These are phyloP conservation scores for Heliconius hewitsoni DNA, from an alignment of 1,140 invertebrate species.

Conservation along the genomic window DNA sequence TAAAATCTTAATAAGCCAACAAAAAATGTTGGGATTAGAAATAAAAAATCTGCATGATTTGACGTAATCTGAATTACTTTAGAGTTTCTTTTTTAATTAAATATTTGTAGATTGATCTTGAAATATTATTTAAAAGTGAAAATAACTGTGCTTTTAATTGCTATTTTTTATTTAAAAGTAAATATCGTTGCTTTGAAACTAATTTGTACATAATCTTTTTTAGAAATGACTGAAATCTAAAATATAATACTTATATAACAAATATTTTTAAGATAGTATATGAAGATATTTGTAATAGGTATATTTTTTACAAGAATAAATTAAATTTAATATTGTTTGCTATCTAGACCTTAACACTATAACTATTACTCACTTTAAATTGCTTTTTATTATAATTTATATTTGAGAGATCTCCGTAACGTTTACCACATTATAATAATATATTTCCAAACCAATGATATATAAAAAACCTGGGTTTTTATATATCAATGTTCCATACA, in stretches of 20 bases:
- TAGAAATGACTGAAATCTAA: not conserved
- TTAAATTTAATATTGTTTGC: conserved; percentile 40
- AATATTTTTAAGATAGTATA: conserved; percentile 19
- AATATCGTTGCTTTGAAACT: conserved; percentile 6
- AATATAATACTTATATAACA: conserved; percentile 12
- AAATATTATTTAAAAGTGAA: not conserved
- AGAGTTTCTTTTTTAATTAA: not conserved
- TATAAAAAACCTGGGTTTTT: no score
- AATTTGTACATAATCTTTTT: not conserved
- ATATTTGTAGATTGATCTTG: not conserved
- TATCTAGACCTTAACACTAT: conserved; percentile 39
- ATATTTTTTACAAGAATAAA: conserved; percentile 45
- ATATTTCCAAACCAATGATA: not conserved
- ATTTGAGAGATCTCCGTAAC: conserved; percentile 9
- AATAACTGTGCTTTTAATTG: not conserved
- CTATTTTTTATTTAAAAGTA: not conserved
- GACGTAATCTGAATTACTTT: not conserved
- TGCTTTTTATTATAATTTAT: conserved; percentile 27
- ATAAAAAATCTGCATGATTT: not conserved
- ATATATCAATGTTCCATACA: not conserved
- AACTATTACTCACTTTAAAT: conserved; percentile 28
- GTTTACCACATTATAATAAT: not conserved
- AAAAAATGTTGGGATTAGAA: not conserved
- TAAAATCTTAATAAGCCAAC: not conserved
- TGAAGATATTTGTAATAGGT: conserved; percentile 34